Base-by-base conservation (phyloP, 2,113 vertebrate genomes). In the Ascaphus truei region DNA sequence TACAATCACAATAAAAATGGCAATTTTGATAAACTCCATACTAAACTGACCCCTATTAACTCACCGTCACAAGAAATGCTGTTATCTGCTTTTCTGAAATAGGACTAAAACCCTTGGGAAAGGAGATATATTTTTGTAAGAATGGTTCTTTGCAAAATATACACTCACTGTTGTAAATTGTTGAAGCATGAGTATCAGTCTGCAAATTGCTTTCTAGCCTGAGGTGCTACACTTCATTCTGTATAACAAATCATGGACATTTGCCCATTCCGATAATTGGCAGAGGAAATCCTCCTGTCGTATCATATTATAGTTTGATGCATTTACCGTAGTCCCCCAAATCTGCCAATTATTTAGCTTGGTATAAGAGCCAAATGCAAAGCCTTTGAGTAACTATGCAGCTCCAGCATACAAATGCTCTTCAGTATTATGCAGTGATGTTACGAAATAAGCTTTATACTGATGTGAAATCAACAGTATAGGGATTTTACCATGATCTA, bases 251-350 rank as follows among this genome's bases (percentile, higher is more conserved):
- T 27, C 37, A 16, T 36, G 58, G 39, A 50, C 23, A 50, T 61
- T 60, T 51, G 22, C n/a, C 53, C 41, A 57, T 59, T 59, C 39
- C 66, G 23, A 45, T 43, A 52, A 66, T 47, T 39, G 57, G 47
- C n/a, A 31, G 16, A 23, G 20, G 68, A 76, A 76, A 65, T 72
- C 58, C 51, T 74, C n/a, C 51, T 76, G 55, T 56, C 58, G 59
- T 13, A 59, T 37, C 5, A 47, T 7, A 64, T 66, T 62, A 72
- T 39, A 66, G 26, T 71, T 51, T 45, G 34, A 37, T 33, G 37
- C 27, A 34, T 62, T 65, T 53, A 55, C 3, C 36, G 7, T 15
- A 27, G 18, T 62, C 18, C 25, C 20, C 7, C 13, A 59, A 60
- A 69, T 9, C 6, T 51, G 33, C 66, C 22, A 50, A 51, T 69